Evolutionary conservation across 2,113 vertebrate genomes (phyloP), one percentile per base, ranked within the genome.

Genomic region (Gopherus flavomarginatus): DNA sequence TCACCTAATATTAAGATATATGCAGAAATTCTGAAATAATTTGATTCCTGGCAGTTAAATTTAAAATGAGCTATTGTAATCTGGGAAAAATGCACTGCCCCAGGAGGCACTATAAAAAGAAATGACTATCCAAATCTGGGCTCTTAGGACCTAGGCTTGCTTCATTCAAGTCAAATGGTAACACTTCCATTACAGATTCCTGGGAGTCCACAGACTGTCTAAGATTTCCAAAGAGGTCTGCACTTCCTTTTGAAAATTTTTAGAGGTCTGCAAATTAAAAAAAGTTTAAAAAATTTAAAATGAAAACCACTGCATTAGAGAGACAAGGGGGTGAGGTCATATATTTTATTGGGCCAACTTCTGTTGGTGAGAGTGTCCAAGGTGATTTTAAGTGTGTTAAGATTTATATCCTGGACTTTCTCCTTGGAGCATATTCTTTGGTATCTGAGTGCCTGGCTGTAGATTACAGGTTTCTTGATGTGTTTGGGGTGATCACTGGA

Each of bases 11-110:
- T 72, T 5, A 17, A 72, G 42, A 52, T 4, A 21, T 9, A 8
- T 11, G 6, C 26, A 4, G 52, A 57, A 8, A 72, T 85, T 78
- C 79, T 1, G 1, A 1, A 22, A 57, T 26, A 65, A 26, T 22
- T 50, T 1, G 38, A 13, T 87, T 56, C 21, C 5, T 4, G 3
- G 8, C 35, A 2, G 1, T 50, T 31, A 4, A 1, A 0, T 17
- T 42, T 4, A 21, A 5, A 57, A 42, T 3, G 52, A 21, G 13
- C 29, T 52, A 65, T 8, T 4, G 0, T 0, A 2, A 26, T 2
- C 2, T 2, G 83, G 84, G n/a, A 54, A 53, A 42, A 21, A 81
- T 7, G n/a, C 4, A 1, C 31, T 65, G 29, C 31, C 57, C 35
- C 38, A 10, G 26, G 50, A 16, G 22, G 22, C 22, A 38, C 54